A percentile compares a stretch with the other conserved stretches of the same genome.
These are phyloP conservation scores for Cataglyphis cursor DNA, from an alignment of 2,888 invertebrate species.

Conservation along the genomic window DNA sequence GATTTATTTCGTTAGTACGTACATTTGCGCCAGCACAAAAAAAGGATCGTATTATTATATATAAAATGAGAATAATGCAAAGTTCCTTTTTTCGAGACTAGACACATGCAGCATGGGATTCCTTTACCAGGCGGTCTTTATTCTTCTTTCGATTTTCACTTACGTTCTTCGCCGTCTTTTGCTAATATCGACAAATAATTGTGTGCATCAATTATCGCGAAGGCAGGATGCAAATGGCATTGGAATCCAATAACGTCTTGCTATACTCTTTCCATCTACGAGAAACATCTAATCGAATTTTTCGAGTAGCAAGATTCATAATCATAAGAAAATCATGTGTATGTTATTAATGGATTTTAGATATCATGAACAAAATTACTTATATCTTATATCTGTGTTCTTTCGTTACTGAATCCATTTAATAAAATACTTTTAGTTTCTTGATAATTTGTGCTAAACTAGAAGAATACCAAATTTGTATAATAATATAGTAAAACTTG, in stretches of 20 bases:
- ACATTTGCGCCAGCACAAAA: constrained; percentile 84
- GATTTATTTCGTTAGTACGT: constrained; percentile 82
- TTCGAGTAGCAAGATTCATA: constrained; percentile 13
- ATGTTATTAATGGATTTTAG: not conserved
- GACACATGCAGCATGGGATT: constrained; percentile 68
- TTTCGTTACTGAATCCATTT: not conserved
- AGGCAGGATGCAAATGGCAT: constrained; percentile 24
- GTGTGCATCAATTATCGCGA: not conserved
- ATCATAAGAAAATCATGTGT: not conserved
- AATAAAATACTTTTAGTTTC: not conserved
- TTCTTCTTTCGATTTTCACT: constrained; percentile 36
- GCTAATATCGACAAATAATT: constrained; percentile 49
- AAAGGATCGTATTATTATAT: constrained; percentile 71
- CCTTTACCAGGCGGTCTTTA: constrained; percentile 56
- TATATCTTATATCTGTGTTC: too few relatives aligned
- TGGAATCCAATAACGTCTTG: constrained; percentile 45
- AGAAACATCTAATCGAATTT: constrained; percentile 46
- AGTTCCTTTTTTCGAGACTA: constrained; percentile 77
- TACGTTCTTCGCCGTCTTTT: constrained; percentile 20
- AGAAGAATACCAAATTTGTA: not conserved
- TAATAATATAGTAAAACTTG: not conserved
- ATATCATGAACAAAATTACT: not conserved
- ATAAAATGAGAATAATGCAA: constrained; percentile 75
- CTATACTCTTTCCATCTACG: constrained; percentile 14
- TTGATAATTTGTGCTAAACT: not conserved